These are phyloP conservation scores for Cyanocitta stelleri DNA, from an alignment of 2,113 vertebrate genomes.

Conservation along the genomic window DNA sequence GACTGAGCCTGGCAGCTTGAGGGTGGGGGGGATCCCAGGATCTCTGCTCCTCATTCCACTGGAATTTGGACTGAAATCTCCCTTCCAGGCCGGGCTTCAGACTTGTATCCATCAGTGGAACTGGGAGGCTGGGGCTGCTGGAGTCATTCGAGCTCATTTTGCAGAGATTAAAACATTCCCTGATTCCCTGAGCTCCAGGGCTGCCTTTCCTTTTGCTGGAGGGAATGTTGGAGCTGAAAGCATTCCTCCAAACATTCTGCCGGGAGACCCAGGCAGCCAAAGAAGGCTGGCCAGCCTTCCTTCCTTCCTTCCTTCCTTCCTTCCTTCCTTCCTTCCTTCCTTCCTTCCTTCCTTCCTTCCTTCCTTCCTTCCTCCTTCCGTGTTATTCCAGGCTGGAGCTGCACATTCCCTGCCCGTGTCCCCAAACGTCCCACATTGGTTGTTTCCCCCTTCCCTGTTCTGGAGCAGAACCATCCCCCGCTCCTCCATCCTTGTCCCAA, in stretches of 20 bases:
- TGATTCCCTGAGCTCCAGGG: neutral
- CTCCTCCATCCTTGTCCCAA: neutral
- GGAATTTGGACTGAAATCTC: neutral
- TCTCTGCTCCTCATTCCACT: neutral
- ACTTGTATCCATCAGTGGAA: neutral
- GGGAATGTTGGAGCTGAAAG: neutral
- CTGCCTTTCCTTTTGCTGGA: neutral
- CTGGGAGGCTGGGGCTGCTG: neutral
- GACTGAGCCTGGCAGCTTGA: neutral
- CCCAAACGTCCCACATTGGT: rapidly evolving
- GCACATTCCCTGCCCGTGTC: neutral
- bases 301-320: neutral
- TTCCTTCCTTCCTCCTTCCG: too few species aligned
- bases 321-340: neutral
- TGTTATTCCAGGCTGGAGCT: neutral
- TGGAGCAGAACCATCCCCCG: neutral
- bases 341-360: neutral
- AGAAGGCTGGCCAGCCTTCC: too few species aligned
- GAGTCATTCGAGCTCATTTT: neutral
- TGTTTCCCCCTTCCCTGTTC: neutral
- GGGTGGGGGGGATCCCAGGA: neutral
- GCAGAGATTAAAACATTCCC: neutral
- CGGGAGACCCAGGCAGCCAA: neutral
- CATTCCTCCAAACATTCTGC: neutral
- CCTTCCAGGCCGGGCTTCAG: neutral